A percentile compares a stretch with the other conserved stretches of the same genome.
phyloP scores from a whole-genome alignment of 2,888 invertebrate genomes.

The Opisthograptis luteolata region DNA sequence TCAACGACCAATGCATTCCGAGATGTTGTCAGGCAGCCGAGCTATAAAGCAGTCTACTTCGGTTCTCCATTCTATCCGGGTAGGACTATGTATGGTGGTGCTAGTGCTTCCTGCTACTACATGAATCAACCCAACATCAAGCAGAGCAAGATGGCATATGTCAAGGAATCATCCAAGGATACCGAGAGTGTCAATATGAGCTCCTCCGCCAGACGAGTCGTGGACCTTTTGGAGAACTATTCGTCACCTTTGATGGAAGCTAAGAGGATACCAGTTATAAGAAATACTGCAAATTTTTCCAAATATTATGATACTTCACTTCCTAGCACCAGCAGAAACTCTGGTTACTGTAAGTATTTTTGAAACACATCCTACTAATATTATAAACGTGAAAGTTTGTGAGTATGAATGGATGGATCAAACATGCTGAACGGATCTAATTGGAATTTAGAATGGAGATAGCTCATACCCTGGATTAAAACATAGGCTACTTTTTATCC shows the following conservation, averaged over 20 bases:
- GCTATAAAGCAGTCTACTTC: slow-evolving; percentile 59
- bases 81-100: slow-evolving; percentile 90
- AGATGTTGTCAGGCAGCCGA: slow-evolving; percentile 63
- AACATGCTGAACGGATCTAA: too few species aligned
- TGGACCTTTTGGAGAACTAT: slow-evolving; percentile 92
- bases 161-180: slow-evolving; percentile 47
- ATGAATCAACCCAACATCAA: slow-evolving; percentile 68
- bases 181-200: slow-evolving; percentile 78
- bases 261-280: slow-evolving; percentile 87
- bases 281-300: not conserved
- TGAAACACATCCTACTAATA: too few species aligned
- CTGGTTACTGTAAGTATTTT: slow-evolving; percentile 28
- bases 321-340: slow-evolving; percentile 22
- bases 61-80: slow-evolving; percentile 91
- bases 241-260: slow-evolving; percentile 92
- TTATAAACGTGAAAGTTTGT: too few species aligned
- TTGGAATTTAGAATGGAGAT: too few species aligned
- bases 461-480: too few species aligned
- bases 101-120: slow-evolving; percentile 83
- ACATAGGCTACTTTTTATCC: too few species aligned
- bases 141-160: slow-evolving; percentile 49
- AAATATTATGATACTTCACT: slow-evolving; percentile 13
- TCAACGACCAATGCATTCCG: slow-evolving; percentile 60
- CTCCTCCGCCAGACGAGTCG: slow-evolving; percentile 90
- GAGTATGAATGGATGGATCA: too few species aligned